Conservation (phyloP, 2,888 invertebrate genomes). For the Scelioninae gen. 1 region DNA sequence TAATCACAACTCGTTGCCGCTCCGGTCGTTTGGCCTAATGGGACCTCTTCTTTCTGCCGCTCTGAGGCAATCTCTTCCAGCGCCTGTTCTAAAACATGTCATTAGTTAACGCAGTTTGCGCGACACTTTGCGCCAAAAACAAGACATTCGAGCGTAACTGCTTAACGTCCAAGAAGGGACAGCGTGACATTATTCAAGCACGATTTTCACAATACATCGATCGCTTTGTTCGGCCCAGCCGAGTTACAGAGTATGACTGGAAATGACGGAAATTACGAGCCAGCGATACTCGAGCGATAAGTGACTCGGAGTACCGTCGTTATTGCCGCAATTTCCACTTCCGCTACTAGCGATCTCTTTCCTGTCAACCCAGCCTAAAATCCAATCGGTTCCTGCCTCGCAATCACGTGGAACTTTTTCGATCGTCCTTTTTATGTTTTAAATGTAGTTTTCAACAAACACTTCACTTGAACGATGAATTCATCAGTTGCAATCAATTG, state of each 20-base stretch:
- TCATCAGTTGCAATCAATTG: no score
- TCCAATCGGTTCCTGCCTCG: conserved; percentile 67
- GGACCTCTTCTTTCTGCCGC: conserved; percentile 79
- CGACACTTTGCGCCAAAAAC: conserved; percentile 41
- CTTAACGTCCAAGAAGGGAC: neutral
- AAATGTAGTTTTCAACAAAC: no score
- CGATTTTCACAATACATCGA: conserved; percentile 67
- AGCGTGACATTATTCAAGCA: conserved; percentile 44
- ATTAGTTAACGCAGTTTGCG: conserved; percentile 77
- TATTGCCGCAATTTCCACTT: conserved; percentile 83
- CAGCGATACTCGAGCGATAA: conserved; percentile 82
- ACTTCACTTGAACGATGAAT: no score
- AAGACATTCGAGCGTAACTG: neutral
- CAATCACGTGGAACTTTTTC: conserved; percentile 66
- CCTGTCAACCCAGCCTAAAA: conserved; percentile 79
- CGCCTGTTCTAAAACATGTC: conserved; percentile 78
- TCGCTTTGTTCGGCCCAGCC: conserved; percentile 65
- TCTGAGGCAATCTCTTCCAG: conserved; percentile 75
- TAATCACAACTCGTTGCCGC: conserved; percentile 81
- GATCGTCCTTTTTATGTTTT: conserved; percentile 1
- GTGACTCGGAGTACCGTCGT: conserved; percentile 80
- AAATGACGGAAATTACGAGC: conserved; percentile 81
- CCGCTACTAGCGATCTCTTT: conserved; percentile 80
- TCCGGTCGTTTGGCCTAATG: conserved; percentile 72
- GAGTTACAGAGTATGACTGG: conserved; percentile 73